Evolutionary conservation across 2,797 vertebrate genomes (phyloP), one percentile per base, ranked within the genome.

Genomic region (Tenualosa ilisha): DNA sequence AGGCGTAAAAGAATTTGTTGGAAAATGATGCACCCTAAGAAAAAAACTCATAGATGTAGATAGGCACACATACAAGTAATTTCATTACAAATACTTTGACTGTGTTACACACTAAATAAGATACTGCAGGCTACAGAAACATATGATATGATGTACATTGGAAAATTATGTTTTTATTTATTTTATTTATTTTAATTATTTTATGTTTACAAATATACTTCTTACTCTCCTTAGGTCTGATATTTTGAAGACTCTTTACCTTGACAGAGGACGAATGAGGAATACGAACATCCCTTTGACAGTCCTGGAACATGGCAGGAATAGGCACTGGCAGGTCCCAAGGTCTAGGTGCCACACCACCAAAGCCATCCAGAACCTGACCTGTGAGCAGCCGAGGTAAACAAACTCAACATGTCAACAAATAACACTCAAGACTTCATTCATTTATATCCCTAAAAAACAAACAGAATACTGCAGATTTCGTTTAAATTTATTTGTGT

Each of bases 251-350:
- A 3, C n/a, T 84, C 15, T 22, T 79, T 91, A 93, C 93, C 91
- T 91, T 92, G 11, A 93, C 11, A 26, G 89, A 87, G 51, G 92
- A 92, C 0, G 93, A 92, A 84, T 90, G 86, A n/a, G 93, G 92
- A 51, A 94, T 83, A 7, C 81, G 90, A 43, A 92, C n/a, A 12
- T 40, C 83, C 26, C 37, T 85, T 50, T 56, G 46, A 0, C 81
- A 50, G 17, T 92, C 81, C 83, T 87, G 84, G 72, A 94, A 94
- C 81, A 93, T 86, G 6, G 83, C 9, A 46, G 92, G 90, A 46
- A 87, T 24, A 0, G 89, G 59, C 6, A 92, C 89, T 7, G 83
- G 61, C 0, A 94, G 81, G 40, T 92, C 87, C 93, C 93, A 93
- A 0, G 91, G 92, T 37, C 61, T 86, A n/a, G 91, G 91, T 9